Percentiles rank a stretch among this genome's conserved stretches.
Conservation (phyloP, 2,113 vertebrate genomes). For the Pogona vitticeps region DNA sequence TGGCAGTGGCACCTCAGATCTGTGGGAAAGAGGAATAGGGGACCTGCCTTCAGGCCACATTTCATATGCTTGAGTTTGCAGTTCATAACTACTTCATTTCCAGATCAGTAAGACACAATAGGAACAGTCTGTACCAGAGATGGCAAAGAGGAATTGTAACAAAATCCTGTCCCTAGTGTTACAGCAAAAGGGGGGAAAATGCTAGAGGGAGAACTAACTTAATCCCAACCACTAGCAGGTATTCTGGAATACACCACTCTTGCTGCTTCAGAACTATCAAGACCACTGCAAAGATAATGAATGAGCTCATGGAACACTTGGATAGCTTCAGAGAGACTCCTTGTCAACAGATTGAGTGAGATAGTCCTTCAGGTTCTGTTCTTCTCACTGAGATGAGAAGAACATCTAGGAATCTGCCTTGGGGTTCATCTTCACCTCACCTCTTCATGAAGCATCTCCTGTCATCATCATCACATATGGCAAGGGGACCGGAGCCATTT, state of each 20-base stretch:
- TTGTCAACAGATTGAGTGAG: background rate
- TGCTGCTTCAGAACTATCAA: slow-evolving; percentile 37
- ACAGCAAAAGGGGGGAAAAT: background rate
- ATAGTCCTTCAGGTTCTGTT: slow-evolving; percentile 13
- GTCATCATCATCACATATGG: background rate
- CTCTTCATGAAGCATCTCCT: background rate
- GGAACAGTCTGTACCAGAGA: slow-evolving; percentile 29
- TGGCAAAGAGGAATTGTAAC: slow-evolving; percentile 43
- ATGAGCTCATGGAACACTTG: slow-evolving; percentile 24
- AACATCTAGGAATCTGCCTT: background rate
- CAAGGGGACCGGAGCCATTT: slow-evolving; percentile 16
- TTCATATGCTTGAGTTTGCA: background rate
- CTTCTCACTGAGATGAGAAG: background rate
- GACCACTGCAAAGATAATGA: slow-evolving; percentile 26
- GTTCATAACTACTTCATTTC: slow-evolving; percentile 28
- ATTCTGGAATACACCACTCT: background rate
- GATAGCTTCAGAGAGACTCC: background rate
- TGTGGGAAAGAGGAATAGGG: slow-evolving; percentile 1
- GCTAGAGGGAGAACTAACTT: slow-evolving; percentile 54
- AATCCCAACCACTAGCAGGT: slow-evolving; percentile 49
- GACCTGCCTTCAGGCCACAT: background rate
- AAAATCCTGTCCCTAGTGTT: background rate
- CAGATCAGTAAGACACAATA: slow-evolving; percentile 29
- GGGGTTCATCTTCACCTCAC: accelerated
- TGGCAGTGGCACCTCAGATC: background rate